A percentile compares a stretch with the other conserved stretches of the same genome.
Conservation (phyloP, 2,797 vertebrate genomes). For the Bovichtus diacanthus region DNA sequence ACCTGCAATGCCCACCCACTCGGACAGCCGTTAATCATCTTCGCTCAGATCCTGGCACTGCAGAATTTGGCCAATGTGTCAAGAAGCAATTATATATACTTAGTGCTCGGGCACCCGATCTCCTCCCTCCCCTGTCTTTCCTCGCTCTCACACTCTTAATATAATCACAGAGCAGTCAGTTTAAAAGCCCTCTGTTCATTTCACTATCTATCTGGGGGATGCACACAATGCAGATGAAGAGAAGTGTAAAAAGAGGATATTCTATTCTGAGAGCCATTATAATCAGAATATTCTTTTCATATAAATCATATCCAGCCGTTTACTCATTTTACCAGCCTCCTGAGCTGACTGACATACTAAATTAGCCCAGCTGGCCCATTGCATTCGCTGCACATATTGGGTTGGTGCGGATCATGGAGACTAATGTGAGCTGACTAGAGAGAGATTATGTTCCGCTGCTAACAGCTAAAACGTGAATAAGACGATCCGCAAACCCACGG, state of each 20-base stretch:
- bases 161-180: constrained; percentile 86
- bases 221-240: constrained; percentile 82
- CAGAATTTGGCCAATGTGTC: constrained; percentile 90
- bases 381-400: constrained; percentile 82
- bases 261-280: constrained; percentile 78
- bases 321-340: constrained; percentile 81
- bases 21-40: constrained; percentile 90
- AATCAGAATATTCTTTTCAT: constrained; percentile 83
- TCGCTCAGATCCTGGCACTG: constrained; percentile 88
- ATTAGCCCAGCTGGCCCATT: constrained; percentile 82
- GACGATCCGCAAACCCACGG: constrained; percentile 72
- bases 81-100: constrained; percentile 91
- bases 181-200: constrained; percentile 86
- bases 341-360: constrained; percentile 83
- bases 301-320: constrained; percentile 84
- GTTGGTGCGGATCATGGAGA: constrained; percentile 81
- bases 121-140: constrained; percentile 69
- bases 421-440: constrained; percentile 85
- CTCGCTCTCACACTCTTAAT: constrained; percentile 81
- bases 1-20: constrained; percentile 85
- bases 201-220: constrained; percentile 80
- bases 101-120: constrained; percentile 82
- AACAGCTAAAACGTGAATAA: constrained; percentile 81
- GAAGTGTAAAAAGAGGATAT: constrained; percentile 76
- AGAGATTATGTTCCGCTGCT: constrained; percentile 85